Evolutionary conservation across 1,140 invertebrate species (phyloP), one percentile per base, ranked within the genome.

Genomic region (Laodelphax striatellus): DNA sequence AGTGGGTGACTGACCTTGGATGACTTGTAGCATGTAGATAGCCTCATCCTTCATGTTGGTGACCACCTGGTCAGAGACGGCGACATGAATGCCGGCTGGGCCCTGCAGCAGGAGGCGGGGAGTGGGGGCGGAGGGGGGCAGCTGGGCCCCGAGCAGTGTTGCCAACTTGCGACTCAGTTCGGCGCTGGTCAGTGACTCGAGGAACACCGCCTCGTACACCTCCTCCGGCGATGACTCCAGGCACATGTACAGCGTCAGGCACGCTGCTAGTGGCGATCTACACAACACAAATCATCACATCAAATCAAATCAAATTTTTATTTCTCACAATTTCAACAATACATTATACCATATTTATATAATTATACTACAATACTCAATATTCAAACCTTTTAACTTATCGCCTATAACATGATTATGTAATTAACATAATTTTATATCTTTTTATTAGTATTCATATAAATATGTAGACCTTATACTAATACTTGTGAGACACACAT

Each of bases 191-290:
- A 85, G 76, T 11, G 75, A 75, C 43, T 86, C 79, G 60, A 94
- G 73, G 68, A 90, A 92, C 13, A 93, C 74, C n/a, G 87, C 87
- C 72, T 87, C 84, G 78, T 87, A 93, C 5, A 86, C 78, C 58
- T 74, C 76, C 2, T 64, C 61, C 50, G 73, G 75, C 65, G 82
- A 2, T 79, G 58, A n/a, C 24, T 86, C 82, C 61, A 84, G 72
- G 63, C 85, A 87, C 46, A 91, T 82, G 70, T 90, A 93, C 16
- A 94, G 75, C 2, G 87, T 91, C 57, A 92, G 75, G 55, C 86
- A 82, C 0, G 90, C 88, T 13, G 34, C 8, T 17, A 81, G 76
- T 58, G 90, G 84, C 21, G 80, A 75, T 70, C 86, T 89, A 71
- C 8, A 74, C 70, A 57, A 19, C 6, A 44, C 8, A 5, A 57